Conservation (phyloP, 2,797 vertebrate species). For the Heliangelus exortis region DNA sequence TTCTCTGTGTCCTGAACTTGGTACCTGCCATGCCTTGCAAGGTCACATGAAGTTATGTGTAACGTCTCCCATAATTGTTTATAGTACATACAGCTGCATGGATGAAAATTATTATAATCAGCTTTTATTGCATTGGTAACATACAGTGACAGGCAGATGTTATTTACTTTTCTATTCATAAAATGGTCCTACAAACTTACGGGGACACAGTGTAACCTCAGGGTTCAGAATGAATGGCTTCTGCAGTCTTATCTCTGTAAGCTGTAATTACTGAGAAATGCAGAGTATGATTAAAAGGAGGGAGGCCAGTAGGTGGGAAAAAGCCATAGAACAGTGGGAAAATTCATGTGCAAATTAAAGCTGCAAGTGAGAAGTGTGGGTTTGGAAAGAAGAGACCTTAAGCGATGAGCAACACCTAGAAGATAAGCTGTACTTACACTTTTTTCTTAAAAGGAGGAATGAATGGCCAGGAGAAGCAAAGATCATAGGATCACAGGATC, state of each 20-base stretch:
- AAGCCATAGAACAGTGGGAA: neutral
- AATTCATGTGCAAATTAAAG: neutral
- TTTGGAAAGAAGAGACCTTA: neutral
- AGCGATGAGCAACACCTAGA: neutral
- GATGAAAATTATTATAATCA: neutral
- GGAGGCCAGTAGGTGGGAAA: neutral
- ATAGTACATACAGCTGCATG: constrained; percentile 12
- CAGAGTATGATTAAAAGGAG: neutral
- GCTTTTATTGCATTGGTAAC: neutral
- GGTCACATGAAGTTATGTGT: neutral
- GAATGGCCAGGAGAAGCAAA: neutral
- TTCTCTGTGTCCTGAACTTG: neutral
- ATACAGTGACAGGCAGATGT: neutral
- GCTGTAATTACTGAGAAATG: neutral
- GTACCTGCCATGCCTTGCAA: neutral
- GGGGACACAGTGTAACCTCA: neutral
- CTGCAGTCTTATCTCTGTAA: neutral
- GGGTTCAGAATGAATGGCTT: neutral
- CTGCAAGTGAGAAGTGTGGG: neutral
- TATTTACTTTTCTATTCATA: constrained; percentile 9
- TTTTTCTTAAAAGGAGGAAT: neutral
- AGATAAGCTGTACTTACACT: neutral
- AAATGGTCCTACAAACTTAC: neutral
- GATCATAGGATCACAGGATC: neutral
- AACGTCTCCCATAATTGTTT: neutral